phyloP scores from a whole-genome alignment of 2,888 invertebrate species.

The Cheilosia impressa region DNA sequence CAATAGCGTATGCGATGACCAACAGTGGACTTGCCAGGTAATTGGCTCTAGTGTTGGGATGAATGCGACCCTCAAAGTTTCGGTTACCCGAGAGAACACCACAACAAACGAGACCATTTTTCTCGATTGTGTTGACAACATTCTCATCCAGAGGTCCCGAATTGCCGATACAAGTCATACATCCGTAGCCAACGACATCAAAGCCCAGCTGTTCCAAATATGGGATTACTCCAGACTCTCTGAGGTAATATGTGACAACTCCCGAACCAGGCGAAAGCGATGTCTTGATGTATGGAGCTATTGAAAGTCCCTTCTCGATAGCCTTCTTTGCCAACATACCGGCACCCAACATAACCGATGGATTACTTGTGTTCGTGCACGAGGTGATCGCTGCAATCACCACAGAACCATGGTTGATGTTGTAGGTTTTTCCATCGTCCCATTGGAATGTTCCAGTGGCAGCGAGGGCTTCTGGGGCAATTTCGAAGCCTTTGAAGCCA shows the following conservation, averaged over 20 bases:
- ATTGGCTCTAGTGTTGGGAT: slow-evolving; percentile 98
- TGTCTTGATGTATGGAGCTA: slow-evolving; percentile 97
- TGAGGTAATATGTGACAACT: slow-evolving; percentile 92
- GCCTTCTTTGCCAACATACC: slow-evolving; percentile 97
- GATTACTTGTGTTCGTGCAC: slow-evolving; percentile 99
- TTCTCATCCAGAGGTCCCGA: slow-evolving; percentile 97
- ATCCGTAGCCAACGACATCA: slow-evolving; percentile 98
- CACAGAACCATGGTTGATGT: slow-evolving; percentile 94
- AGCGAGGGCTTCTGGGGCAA: slow-evolving; percentile 87
- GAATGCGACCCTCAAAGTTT: slow-evolving; percentile 99
- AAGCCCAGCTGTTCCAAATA: slow-evolving; percentile 95
- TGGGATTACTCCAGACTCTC: slow-evolving; percentile 95
- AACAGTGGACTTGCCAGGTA: slow-evolving; percentile 98
- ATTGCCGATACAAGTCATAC: slow-evolving; percentile 99
- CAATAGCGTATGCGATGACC: slow-evolving; percentile 98
- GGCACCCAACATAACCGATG: slow-evolving; percentile 98
- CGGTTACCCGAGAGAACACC: slow-evolving; percentile 98
- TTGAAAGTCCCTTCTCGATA: slow-evolving; percentile 93
- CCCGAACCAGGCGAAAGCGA: slow-evolving; percentile 98
- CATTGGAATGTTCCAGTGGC: slow-evolving; percentile 90
- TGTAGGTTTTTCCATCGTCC: slow-evolving; percentile 91
- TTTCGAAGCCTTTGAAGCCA: slow-evolving; percentile 96
- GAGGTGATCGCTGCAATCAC: slow-evolving; percentile 99
- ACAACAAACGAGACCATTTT: slow-evolving; percentile 97
- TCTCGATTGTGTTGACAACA: slow-evolving; percentile 96